Conservation (phyloP, 2,113 vertebrate genomes). For the Burhinus bistriatus region DNA sequence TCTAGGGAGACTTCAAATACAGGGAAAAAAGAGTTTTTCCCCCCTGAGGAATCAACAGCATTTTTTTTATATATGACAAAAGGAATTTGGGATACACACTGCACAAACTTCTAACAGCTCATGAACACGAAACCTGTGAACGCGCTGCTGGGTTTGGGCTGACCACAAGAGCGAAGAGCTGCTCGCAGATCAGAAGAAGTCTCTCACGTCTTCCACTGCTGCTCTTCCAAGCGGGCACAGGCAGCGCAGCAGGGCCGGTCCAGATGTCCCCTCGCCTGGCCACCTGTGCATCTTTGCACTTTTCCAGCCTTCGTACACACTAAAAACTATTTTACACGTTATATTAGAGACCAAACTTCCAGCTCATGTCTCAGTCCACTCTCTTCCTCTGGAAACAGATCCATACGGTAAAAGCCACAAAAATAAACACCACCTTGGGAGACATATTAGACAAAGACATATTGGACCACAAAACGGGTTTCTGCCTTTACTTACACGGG, state of each 20-base stretch:
- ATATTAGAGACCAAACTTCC: constrained; percentile 20
- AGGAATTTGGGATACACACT: not conserved
- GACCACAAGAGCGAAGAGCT: not conserved
- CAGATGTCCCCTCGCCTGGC: not conserved
- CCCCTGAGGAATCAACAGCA: constrained; percentile 25
- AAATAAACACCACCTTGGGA: constrained; percentile 64
- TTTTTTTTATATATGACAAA: constrained; percentile 25
- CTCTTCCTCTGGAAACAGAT: constrained; percentile 23
- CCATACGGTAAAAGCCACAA: constrained; percentile 66
- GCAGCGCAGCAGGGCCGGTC: not conserved
- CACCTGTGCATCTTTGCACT: not conserved
- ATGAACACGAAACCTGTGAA: not conserved
- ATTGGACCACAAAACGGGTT: constrained; percentile 59
- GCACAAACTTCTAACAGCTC: not conserved
- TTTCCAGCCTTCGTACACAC: not conserved
- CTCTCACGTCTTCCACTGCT: not conserved
- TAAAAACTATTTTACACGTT: constrained; percentile 39
- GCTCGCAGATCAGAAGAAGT: not conserved
- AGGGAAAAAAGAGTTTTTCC: not conserved
- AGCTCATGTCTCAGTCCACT: not conserved
- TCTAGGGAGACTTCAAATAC: constrained; percentile 20
- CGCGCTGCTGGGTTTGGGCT: not conserved
- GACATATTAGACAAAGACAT: constrained; percentile 70
- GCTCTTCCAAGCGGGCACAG: not conserved
- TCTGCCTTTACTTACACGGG: constrained; percentile 56